Conservation (phyloP, 2,797 vertebrate genomes). For the Mormyrops attenuatus region DNA sequence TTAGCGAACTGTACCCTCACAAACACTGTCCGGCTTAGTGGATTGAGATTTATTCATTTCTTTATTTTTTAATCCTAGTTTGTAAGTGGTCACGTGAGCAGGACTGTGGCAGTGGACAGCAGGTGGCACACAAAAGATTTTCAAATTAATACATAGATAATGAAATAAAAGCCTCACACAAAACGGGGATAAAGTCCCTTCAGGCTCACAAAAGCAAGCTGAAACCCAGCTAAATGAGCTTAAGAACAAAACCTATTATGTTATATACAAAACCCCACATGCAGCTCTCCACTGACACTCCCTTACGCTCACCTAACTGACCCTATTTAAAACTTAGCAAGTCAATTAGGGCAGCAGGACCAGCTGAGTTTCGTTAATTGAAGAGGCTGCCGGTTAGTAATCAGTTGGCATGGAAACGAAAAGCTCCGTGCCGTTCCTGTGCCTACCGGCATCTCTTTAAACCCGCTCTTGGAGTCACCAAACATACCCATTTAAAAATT, state of each 20-base stretch:
- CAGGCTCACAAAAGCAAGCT: neutral
- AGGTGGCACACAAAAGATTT: neutral
- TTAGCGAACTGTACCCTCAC: neutral
- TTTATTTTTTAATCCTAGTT: neutral
- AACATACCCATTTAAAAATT: neutral
- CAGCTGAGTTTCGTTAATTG: conserved; percentile 1
- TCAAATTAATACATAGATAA: neutral
- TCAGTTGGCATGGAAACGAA: neutral
- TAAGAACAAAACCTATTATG: neutral
- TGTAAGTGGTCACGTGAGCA: neutral
- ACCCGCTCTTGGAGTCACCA: neutral
- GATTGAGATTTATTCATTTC: neutral
- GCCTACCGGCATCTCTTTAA: neutral
- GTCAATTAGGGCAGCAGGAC: neutral
- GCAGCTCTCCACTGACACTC: neutral
- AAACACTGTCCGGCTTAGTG: neutral
- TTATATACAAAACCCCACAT: neutral
- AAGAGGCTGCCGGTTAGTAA: neutral
- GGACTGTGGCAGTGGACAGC: neutral
- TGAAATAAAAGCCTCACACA: neutral
- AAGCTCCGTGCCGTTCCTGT: neutral
- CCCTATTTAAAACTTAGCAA: neutral
- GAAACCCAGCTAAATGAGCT: neutral
- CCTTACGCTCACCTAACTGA: neutral
- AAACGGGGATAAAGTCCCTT: neutral